phyloP scores from a whole-genome alignment of 1,140 invertebrate genomes.

The Idris sp. region DNA sequence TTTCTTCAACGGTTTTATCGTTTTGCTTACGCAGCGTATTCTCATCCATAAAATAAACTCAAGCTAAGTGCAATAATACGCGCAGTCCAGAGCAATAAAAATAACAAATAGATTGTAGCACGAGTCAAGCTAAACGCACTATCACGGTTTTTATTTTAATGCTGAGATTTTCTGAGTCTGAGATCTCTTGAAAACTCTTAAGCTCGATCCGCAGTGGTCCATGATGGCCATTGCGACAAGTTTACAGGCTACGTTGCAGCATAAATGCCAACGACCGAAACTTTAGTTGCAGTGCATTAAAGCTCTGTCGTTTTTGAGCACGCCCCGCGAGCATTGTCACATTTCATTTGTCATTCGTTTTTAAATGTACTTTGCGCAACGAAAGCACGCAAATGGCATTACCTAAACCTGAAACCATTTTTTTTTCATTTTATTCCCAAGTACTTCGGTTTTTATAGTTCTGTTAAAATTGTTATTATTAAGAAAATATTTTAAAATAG shows the following conservation, averaged over 20 bases:
- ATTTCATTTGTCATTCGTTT: slow-evolving; percentile 32
- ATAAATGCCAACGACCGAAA: slow-evolving; percentile 46
- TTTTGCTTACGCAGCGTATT: not conserved
- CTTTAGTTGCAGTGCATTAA: slow-evolving; percentile 30
- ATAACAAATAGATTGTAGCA: slow-evolving; percentile 5
- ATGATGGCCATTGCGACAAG: slow-evolving; percentile 24
- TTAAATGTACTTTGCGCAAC: slow-evolving; percentile 7
- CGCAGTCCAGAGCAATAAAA: slow-evolving; percentile 1
- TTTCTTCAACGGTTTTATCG: not conserved
- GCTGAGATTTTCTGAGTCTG: slow-evolving; percentile 23
- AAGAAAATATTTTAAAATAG: no score
- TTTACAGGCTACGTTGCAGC: slow-evolving; percentile 25
- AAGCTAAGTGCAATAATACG: no score
- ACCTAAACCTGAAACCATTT: no score
- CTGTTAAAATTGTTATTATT: no score
- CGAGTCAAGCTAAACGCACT: not conserved
- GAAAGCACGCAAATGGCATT: slow-evolving; percentile 7
- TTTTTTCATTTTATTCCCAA: no score
- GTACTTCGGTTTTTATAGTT: no score
- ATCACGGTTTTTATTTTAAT: slow-evolving; percentile 22
- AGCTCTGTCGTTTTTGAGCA: no score
- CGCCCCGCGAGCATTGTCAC: slow-evolving; percentile 21
- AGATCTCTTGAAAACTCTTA: slow-evolving; percentile 25
- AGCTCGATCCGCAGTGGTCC: slow-evolving; percentile 8
- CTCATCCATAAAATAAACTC: not conserved